Conservation (phyloP, 2,888 invertebrate genomes). For the Mesoligia furuncula region DNA sequence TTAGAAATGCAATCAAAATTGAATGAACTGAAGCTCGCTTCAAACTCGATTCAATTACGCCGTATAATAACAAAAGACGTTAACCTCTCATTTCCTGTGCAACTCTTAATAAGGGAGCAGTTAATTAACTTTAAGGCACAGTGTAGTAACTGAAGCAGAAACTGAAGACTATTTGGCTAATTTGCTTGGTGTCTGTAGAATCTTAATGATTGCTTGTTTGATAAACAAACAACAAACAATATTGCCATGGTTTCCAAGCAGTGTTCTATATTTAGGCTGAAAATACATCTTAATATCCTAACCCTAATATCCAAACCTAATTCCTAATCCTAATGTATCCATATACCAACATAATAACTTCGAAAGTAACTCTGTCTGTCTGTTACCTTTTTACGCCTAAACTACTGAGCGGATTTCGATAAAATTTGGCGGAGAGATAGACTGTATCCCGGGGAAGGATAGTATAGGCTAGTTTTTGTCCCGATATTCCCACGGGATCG, state of each 20-base stretch:
- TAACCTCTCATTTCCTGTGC: constrained; percentile 47
- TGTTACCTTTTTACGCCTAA: too few relatives aligned
- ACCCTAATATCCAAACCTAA: too few relatives aligned
- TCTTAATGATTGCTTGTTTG: constrained; percentile 7
- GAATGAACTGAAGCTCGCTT: constrained; percentile 4
- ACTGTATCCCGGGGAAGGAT: too few relatives aligned
- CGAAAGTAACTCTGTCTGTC: too few relatives aligned
- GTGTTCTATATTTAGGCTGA: background rate
- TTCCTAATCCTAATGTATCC: too few relatives aligned
- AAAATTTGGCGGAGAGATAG: too few relatives aligned
- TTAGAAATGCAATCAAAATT: background rate
- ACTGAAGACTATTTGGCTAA: constrained; percentile 18
- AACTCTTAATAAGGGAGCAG: constrained; percentile 18
- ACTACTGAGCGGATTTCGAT: too few relatives aligned
- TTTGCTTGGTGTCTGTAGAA: constrained; percentile 6
- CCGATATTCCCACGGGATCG: too few relatives aligned
- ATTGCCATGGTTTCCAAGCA: background rate
- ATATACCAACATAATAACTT: too few relatives aligned
- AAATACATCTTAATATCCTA: background rate
- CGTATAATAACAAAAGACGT: constrained; percentile 13
- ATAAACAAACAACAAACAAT: background rate
- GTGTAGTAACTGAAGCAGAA: constrained; percentile 36
- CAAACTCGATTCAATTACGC: constrained; percentile 6
- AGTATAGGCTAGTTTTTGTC: too few relatives aligned
- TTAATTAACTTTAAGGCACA: constrained; percentile 47